Evolutionary conservation across 2,113 vertebrate genomes (phyloP).

Genomic region (Cottus gobio): DNA sequence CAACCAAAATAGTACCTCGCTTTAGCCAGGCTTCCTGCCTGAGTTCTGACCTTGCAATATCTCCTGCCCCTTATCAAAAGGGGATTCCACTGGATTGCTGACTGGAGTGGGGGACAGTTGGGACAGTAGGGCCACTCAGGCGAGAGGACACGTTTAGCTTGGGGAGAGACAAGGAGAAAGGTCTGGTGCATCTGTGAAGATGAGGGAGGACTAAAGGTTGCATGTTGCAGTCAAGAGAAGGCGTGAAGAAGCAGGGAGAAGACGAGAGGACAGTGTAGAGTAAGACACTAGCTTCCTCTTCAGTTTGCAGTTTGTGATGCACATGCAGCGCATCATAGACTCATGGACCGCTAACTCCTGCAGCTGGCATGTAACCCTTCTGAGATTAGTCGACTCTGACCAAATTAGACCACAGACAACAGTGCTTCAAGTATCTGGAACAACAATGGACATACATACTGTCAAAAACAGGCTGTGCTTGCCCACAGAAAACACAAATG

Average conservation of each 20-base stretch:
- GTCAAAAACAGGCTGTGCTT: conserved; percentile 57
- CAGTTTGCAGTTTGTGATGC: conserved; percentile 5
- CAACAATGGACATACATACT: conserved; percentile 73
- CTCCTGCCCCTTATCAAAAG: conserved; percentile 69
- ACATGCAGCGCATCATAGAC: conserved; percentile 18
- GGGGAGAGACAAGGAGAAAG: conserved; percentile 11
- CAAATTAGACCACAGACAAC: conserved; percentile 63
- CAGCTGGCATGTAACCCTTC: conserved; percentile 64
- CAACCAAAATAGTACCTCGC: conserved; percentile 80
- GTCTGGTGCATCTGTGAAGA: conserved; percentile 27
- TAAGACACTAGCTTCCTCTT: conserved; percentile 5
- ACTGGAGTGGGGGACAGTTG: not conserved
- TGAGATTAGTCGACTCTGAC: conserved; percentile 61
- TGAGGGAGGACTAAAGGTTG: not conserved
- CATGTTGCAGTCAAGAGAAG: not conserved
- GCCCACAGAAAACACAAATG: conserved; percentile 63
- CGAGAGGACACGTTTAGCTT: conserved; percentile 13
- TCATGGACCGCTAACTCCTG: conserved; percentile 42
- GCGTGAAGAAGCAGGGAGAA: not conserved
- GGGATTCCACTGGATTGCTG: conserved; percentile 60
- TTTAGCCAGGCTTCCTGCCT: conserved; percentile 74
- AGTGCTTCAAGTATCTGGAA: conserved; percentile 51
- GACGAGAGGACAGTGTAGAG: not conserved
- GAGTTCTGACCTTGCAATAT: conserved; percentile 62
- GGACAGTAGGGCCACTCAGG: not conserved